Evolutionary conservation across 2,113 vertebrate genomes (phyloP), one percentile per base, ranked within the genome.

Genomic region (Coryphaenoides rupestris): DNA sequence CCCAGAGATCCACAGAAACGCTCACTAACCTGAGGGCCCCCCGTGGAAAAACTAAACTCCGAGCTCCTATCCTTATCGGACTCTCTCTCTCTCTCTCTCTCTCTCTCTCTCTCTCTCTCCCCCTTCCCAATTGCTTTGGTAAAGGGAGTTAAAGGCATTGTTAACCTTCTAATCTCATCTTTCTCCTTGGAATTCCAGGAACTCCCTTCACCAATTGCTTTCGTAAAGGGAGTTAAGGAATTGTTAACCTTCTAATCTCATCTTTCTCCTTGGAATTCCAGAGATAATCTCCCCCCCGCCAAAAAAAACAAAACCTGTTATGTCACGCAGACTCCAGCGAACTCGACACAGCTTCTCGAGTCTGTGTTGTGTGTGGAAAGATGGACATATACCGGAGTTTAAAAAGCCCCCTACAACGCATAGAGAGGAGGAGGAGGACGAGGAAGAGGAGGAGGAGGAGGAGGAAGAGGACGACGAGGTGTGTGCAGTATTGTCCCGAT

Each of bases 221-320:
- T 74, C 78, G 66, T 72, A 19, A n/a, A 72, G 23, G 63, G 75
- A 74, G 58, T 79, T 71, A 72, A 56, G 71, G 77, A 66, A 75
- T 81, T 70, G 67, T 67, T 76, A 63, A 64, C 54, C 23, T 49
- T 70, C 69, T 74, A 84, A 86, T 81, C 78, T 76, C 71, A 57
- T 73, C 55, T 71, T 69, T 73, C 75, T 74, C 72, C 73, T 76
- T 63, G 62, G 73, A 75, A 66, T 71, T 73, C 68, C 65, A 28
- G 63, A 70, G 65, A 62, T 64, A 24, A 67, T 46, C 60, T 71
- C 79, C 28, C 28, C 28, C 28, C 28, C 28, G 60, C 73, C 77
- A 68, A 63, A 80, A 73, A 47, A 1, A 33, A 4, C 28, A 33
- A 9, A 33, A 33, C 28, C 10, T 33, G n/a, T n/a, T n/a, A n/a